Evolutionary conservation across 2,797 vertebrate genomes (phyloP).

Genomic region (Peromyscus aztecus): DNA sequence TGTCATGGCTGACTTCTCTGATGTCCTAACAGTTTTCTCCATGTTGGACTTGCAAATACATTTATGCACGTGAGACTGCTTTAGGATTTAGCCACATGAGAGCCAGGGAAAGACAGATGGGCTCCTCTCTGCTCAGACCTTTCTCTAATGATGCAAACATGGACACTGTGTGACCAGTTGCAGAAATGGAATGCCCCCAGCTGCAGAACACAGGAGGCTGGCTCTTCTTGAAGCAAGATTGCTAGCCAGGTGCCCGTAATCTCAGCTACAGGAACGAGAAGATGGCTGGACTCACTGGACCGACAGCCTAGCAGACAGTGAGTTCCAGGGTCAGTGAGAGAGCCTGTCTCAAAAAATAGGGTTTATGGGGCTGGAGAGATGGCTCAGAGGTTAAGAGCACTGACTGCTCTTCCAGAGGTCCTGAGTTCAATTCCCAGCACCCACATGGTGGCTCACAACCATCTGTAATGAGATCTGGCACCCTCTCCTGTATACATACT

Average conservation of each 20-base stretch:
- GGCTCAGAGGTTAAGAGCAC: too few relatives aligned
- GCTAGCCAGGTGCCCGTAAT: background rate
- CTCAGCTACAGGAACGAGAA: background rate
- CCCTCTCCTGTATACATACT: too few relatives aligned
- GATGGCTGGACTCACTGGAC: background rate
- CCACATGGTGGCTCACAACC: too few relatives aligned
- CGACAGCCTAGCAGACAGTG: background rate
- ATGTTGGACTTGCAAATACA: fast-evolving
- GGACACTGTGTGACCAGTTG: background rate
- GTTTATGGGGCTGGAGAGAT: too few relatives aligned
- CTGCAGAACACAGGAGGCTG: conserved; percentile 3
- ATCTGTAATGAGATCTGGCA: too few relatives aligned
- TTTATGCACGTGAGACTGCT: fast-evolving
- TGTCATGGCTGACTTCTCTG: fast-evolving
- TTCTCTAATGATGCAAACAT: too few relatives aligned
- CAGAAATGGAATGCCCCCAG: background rate
- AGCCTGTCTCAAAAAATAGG: background rate
- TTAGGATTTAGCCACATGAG: fast-evolving
- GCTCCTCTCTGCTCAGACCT: fast-evolving
- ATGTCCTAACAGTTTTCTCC: fast-evolving
- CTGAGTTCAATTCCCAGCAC: too few relatives aligned
- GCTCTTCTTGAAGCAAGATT: background rate
- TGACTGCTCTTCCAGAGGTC: too few relatives aligned
- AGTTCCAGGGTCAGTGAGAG: background rate
- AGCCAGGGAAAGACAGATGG: fast-evolving